These are phyloP conservation scores for Thymelicus acteon DNA, from an alignment of 2,888 invertebrate genomes.

Conservation along the genomic window DNA sequence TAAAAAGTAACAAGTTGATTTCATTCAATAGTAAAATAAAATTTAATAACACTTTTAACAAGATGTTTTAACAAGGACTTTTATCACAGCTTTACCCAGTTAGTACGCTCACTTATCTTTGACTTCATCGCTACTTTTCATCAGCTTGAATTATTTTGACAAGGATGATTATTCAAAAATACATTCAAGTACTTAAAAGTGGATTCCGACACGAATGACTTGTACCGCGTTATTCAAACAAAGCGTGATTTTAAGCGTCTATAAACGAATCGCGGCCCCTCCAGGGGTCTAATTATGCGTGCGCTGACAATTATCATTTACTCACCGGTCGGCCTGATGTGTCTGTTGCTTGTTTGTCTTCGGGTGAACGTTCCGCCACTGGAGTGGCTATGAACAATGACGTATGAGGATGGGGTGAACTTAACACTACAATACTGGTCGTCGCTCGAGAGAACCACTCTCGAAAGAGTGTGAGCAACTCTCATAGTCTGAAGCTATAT, in stretches of 20 bases:
- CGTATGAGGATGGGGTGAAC: slow-evolving; percentile 62
- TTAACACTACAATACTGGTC: slow-evolving; percentile 60
- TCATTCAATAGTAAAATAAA: no score
- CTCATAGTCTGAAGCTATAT: slow-evolving; percentile 60
- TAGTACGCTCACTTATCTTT: no score
- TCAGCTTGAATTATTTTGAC: no score
- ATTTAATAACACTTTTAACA: no score
- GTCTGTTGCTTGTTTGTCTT: slow-evolving; percentile 50
- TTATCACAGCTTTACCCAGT: no score
- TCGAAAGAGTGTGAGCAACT: slow-evolving; percentile 68
- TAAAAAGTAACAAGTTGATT: no score
- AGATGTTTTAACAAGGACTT: no score
- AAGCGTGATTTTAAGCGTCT: slow-evolving; percentile 16
- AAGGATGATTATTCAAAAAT: background rate
- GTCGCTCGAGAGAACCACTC: slow-evolving; percentile 68
- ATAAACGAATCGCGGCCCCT: slow-evolving; percentile 7
- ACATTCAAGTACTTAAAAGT: background rate
- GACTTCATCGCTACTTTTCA: no score
- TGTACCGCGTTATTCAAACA: background rate
- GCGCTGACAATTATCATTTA: slow-evolving; percentile 46
- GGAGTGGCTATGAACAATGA: slow-evolving; percentile 76
- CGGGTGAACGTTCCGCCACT: slow-evolving; percentile 72
- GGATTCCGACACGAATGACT: background rate
- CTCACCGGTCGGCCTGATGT: slow-evolving; percentile 69
- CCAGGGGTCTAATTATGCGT: slow-evolving; percentile 20